A percentile compares a stretch with the other conserved stretches of the same genome.
These are phyloP conservation scores for Temnothorax unifasciatus DNA, from an alignment of 2,888 invertebrate genomes.

Conservation along the genomic window DNA sequence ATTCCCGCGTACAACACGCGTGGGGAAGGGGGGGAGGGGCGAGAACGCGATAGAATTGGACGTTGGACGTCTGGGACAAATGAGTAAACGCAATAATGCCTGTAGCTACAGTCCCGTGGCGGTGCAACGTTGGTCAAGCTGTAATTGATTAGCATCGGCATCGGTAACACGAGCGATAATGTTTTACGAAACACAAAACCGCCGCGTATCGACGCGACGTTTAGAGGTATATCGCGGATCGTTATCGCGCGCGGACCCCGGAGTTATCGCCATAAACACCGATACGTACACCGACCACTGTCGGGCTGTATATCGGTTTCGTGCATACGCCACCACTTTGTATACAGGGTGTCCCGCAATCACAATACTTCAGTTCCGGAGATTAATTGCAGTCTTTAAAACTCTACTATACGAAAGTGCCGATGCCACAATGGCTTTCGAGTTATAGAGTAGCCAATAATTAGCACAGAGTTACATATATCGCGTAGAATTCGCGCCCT, in stretches of 20 bases:
- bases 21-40: not conserved
- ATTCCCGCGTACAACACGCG: not conserved
- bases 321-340: slow-evolving; percentile 27
- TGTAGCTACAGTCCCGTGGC: slow-evolving; percentile 14
- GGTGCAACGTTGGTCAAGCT: slow-evolving; percentile 40
- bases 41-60: slow-evolving; percentile 22
- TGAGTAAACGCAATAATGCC: slow-evolving; percentile 56
- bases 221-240: slow-evolving; percentile 58
- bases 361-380: not conserved
- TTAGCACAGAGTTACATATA: not conserved
- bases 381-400: slow-evolving; percentile 11
- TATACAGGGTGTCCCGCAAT: slow-evolving; percentile 2
- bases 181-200: slow-evolving; percentile 61
- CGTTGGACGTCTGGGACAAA: slow-evolving; percentile 42
- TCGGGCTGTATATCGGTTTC: slow-evolving; percentile 48
- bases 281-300: slow-evolving; percentile 43
- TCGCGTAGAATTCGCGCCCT: not conserved
- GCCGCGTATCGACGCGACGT: slow-evolving; percentile 41
- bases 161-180: slow-evolving; percentile 53
- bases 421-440: not conserved
- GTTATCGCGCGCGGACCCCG: slow-evolving; percentile 53
- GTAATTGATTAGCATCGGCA: slow-evolving; percentile 61
- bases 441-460: not conserved
- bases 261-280: slow-evolving; percentile 69
- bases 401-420: not conserved